Conservation (phyloP, 2,113 vertebrate species). For the Thomomys bottae region DNA sequence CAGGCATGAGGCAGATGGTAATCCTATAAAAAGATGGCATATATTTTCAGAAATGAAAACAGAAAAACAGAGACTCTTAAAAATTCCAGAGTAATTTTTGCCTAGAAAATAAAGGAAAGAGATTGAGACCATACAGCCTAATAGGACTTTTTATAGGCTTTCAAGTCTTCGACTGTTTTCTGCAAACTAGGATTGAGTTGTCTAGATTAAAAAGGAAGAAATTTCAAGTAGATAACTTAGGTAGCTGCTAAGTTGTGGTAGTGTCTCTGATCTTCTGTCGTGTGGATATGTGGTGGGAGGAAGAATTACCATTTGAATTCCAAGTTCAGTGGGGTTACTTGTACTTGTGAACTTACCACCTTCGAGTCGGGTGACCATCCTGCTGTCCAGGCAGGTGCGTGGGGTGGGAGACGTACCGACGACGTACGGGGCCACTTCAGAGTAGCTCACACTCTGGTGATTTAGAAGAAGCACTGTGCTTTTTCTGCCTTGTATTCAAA, state of each 20-base stretch:
- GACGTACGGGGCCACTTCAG: no score
- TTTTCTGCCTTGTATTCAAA: not conserved
- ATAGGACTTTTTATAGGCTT: conserved; percentile 40
- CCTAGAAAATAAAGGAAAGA: conserved; percentile 56
- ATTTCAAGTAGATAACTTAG: not conserved
- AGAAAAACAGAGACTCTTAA: conserved; percentile 75
- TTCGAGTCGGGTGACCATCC: not conserved
- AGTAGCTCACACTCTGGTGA: no score
- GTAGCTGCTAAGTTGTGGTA: not conserved
- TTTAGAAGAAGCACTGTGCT: not conserved
- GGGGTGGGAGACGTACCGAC: no score
- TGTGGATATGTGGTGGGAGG: not conserved
- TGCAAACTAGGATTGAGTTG: conserved; percentile 24
- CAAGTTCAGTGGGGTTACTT: not conserved
- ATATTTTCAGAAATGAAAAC: conserved; percentile 77
- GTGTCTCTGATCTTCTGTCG: not conserved
- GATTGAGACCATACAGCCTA: conserved; percentile 42
- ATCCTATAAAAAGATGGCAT: conserved; percentile 73
- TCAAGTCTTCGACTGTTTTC: conserved; percentile 45
- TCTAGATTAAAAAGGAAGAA: not conserved
- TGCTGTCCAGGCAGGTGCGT: accelerated
- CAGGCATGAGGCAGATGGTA: conserved; percentile 69
- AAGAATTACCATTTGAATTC: not conserved
- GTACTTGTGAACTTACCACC: no score
- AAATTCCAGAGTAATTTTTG: conserved; percentile 65